These are phyloP conservation scores for Hystrix cristata DNA, from an alignment of 2,113 vertebrate genomes.

Conservation along the genomic window DNA sequence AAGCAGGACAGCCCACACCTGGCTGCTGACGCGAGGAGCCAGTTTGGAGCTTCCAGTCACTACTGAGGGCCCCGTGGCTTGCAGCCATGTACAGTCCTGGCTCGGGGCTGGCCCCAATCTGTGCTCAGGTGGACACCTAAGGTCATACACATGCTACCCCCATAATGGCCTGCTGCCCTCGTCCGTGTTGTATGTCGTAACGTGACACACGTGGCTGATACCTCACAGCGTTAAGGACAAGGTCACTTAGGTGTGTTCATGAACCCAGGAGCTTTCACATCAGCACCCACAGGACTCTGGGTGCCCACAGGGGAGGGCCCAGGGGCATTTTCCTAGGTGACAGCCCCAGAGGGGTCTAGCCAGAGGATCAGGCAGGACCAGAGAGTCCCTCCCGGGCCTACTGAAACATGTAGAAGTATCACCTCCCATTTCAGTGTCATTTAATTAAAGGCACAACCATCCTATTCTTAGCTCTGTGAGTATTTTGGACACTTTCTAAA, in stretches of 20 bases:
- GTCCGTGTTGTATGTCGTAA: no score
- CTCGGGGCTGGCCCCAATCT: background rate
- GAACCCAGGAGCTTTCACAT: background rate
- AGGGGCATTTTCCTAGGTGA: background rate
- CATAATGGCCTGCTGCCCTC: background rate
- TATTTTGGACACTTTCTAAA: background rate
- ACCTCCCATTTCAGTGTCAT: background rate
- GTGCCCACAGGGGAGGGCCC: background rate
- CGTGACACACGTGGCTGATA: background rate
- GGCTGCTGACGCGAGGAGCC: background rate
- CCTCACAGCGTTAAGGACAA: no score
- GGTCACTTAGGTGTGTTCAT: fast-evolving
- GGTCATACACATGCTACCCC: fast-evolving
- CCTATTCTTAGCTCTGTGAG: background rate
- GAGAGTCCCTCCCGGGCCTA: background rate
- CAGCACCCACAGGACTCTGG: background rate
- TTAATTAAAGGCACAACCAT: background rate
- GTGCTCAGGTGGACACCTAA: background rate
- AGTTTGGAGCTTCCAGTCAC: background rate
- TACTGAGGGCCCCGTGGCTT: background rate
- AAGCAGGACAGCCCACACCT: fast-evolving
- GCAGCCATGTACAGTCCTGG: background rate
- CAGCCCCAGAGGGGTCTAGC: background rate
- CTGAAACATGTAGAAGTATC: background rate
- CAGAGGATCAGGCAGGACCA: no score